Conservation (phyloP, 2,888 invertebrate species). For the Nephrocerus scutellatus region DNA sequence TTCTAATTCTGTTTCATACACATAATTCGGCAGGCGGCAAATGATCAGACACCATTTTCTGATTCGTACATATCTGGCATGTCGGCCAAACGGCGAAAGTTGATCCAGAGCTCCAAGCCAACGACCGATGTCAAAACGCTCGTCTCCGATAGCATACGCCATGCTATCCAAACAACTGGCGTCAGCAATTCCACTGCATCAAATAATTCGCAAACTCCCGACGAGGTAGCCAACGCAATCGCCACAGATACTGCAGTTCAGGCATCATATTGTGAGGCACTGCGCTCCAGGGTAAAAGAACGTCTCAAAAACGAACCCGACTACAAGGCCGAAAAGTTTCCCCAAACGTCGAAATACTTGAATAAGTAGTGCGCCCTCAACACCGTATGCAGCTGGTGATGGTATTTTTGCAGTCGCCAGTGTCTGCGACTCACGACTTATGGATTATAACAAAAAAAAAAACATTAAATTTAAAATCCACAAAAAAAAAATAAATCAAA, state of each 20-base stretch:
- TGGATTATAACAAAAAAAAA: slow-evolving; percentile 13
- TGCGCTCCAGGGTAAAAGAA: slow-evolving; percentile 39
- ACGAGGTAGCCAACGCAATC: slow-evolving; percentile 36
- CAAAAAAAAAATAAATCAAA: slow-evolving; percentile 10
- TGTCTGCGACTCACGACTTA: background rate
- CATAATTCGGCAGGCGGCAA: too few relatives aligned
- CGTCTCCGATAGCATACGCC: slow-evolving; percentile 41
- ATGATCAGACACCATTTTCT: slow-evolving; percentile 62
- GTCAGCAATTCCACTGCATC: slow-evolving; percentile 28
- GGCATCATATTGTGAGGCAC: slow-evolving; percentile 41
- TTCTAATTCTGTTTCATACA: slow-evolving; percentile 1
- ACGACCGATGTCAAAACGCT: slow-evolving; percentile 37
- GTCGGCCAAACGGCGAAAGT: slow-evolving; percentile 81
- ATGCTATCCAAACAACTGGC: slow-evolving; percentile 38
- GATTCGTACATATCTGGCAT: slow-evolving; percentile 86
- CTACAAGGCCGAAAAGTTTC: slow-evolving; percentile 43
- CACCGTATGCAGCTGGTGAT: too few relatives aligned
- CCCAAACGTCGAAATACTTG: slow-evolving; percentile 44
- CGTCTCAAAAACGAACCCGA: slow-evolving; percentile 43
- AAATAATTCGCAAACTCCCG: slow-evolving; percentile 29
- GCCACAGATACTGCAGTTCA: slow-evolving; percentile 40
- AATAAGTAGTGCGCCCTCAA: slow-evolving; percentile 36
- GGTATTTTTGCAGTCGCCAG: too few relatives aligned
- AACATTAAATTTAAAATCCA: slow-evolving; percentile 9
- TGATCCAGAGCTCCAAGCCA: slow-evolving; percentile 50